These are phyloP conservation scores for Sthenelais limicola DNA, from an alignment of 2,888 invertebrate genomes.

Conservation along the genomic window DNA sequence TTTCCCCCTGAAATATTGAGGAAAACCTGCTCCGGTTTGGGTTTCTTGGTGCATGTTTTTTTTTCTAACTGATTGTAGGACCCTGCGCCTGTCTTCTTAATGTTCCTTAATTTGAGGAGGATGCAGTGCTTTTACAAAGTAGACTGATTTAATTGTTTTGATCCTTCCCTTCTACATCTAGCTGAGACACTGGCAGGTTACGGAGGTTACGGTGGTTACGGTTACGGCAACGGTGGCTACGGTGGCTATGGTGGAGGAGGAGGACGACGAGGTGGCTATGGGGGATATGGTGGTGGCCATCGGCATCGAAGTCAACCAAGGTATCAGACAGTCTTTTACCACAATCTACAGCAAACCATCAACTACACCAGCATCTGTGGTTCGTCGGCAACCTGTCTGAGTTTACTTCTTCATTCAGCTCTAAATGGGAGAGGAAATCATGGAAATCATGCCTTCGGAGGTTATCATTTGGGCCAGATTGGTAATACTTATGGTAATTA, in stretches of 20 bases:
- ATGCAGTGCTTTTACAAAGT: too few species aligned
- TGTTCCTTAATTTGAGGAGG: too few species aligned
- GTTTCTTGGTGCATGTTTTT: too few species aligned
- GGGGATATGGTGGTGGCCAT: neutral
- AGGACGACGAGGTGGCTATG: neutral
- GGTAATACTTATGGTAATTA: too few species aligned
- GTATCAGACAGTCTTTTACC: neutral
- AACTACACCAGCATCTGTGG: slow-evolving; percentile 1
- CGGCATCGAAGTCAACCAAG: neutral
- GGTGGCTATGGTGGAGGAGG: neutral
- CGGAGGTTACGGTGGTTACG: neutral
- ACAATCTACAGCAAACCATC: neutral
- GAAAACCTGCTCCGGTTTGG: too few species aligned
- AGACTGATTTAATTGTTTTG: neutral
- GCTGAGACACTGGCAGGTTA: neutral
- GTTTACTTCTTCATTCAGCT: neutral
- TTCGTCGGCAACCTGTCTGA: neutral
- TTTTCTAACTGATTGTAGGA: too few species aligned
- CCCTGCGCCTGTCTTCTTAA: too few species aligned
- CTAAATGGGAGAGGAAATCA: too few species aligned
- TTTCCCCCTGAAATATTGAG: too few species aligned
- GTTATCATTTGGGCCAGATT: too few species aligned
- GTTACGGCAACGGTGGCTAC: neutral
- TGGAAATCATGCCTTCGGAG: too few species aligned
- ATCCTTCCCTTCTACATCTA: neutral